These are phyloP conservation scores for Drosophila santomea DNA, from an alignment of 1,140 invertebrate genomes.

Conservation along the genomic window DNA sequence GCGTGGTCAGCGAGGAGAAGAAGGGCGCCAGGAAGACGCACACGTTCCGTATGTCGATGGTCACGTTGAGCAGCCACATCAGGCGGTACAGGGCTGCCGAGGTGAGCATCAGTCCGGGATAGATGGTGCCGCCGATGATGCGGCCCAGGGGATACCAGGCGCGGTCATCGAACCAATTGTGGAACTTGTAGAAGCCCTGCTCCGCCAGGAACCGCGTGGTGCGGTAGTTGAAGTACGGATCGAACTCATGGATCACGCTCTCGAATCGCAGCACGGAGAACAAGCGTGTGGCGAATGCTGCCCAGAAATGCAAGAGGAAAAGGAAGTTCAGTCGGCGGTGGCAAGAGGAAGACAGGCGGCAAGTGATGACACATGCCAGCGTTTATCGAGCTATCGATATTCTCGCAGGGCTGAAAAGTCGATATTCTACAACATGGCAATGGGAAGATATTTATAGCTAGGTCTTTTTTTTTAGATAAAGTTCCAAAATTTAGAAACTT, in stretches of 20 bases:
- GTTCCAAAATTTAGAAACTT: too few relatives aligned
- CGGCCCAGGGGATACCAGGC: conserved; percentile 99
- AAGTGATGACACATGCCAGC: conserved; percentile 2
- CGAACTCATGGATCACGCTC: conserved; percentile 99
- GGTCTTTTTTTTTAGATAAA: neutral
- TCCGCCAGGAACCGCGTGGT: conserved; percentile 97
- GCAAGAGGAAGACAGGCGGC: neutral
- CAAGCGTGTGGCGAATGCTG: conserved; percentile 97
- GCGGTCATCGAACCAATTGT: conserved; percentile 99
- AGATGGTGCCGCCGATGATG: conserved; percentile 99
- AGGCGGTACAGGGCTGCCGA: conserved; percentile 96
- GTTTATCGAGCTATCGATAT: conserved; percentile 17
- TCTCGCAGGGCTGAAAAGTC: neutral
- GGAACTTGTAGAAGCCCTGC: conserved; percentile 98
- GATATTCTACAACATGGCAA: neutral
- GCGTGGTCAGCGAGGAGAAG: conserved; percentile 97
- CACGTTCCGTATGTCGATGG: conserved; percentile 98
- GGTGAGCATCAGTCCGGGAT: conserved; percentile 98
- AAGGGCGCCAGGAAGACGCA: conserved; percentile 99
- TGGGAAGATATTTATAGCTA: too few relatives aligned
- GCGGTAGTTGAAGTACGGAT: conserved; percentile 99
- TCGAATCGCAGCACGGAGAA: conserved; percentile 99
- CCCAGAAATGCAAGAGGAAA: conserved; percentile 64
- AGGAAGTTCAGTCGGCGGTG: conserved; percentile 35
- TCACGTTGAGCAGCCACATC: conserved; percentile 95